Evolutionary conservation across 1,140 invertebrate species (phyloP), one percentile per base, ranked within the genome.

Genomic region (Drosophila saltans): DNA sequence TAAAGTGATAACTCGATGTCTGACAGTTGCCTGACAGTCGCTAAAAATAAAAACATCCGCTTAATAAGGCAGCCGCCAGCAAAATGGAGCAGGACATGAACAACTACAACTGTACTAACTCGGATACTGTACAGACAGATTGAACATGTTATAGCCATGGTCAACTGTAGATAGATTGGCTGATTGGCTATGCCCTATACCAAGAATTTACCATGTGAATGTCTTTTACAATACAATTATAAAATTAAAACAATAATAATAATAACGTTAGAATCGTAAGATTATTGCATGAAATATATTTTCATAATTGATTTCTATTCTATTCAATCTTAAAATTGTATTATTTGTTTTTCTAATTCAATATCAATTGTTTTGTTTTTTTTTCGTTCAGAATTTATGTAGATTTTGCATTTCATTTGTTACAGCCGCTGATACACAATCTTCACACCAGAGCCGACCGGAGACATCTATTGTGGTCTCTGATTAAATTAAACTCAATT

Each of bases 1-100:
- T 84, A 84, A 84, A 84, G 81, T 84, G 81, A 84, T 83, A 83
- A 84, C 81, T 80, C 84, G 81, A 80, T 80, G 81, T 67, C 73
- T 69, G 77, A 84, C 81, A 80, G 75, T 67, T 61, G 75, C 67
- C 75, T 77, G 75, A 77, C 74, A 77, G 78, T 80, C 71, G 69
- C 81, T 77, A 80, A 80, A 84, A 84, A 84, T 84, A 84, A 80
- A 86, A 68, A 78, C 72, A 86, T 69, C 66, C 66, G 69, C 66
- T 73, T 77, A 77, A 72, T 81, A 81, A 81, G 76, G 71, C 67
- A 78, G 75, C 56, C 56, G 66, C 43, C 56, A 75, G 59, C 26
- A 36, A 66, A 60, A 39, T 21, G 57, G 16, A 59, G n/a, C 57
- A 59, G 57, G 57, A 59, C 57, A 59, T 59, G 57, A 21, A 58